A percentile compares a stretch with the other conserved stretches of the same genome.
These are phyloP conservation scores for Periplaneta americana DNA, from an alignment of 1,140 invertebrate species.

Conservation along the genomic window DNA sequence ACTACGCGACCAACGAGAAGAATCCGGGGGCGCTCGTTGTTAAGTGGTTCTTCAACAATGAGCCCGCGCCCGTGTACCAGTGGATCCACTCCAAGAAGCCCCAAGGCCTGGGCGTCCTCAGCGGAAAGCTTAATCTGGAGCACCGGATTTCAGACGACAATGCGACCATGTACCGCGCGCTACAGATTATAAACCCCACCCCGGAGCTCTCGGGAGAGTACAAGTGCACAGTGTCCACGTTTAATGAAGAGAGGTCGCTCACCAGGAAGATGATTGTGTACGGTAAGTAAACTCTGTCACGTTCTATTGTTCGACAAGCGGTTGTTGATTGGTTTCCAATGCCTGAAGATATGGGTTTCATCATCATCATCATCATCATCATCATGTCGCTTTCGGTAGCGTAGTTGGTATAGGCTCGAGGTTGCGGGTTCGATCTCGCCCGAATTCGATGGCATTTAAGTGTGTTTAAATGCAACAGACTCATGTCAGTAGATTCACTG, in stretches of 20 bases:
- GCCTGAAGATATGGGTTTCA: too few relatives aligned
- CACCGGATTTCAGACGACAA: constrained; percentile 52
- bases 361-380: too few relatives aligned
- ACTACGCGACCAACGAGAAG: constrained; percentile 29
- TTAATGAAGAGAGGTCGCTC: constrained; percentile 55
- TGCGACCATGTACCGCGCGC: constrained; percentile 53
- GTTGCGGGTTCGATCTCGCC: too few relatives aligned
- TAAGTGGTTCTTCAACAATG: constrained; percentile 71
- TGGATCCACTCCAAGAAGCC: constrained; percentile 64
- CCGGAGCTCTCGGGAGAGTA: constrained; percentile 66
- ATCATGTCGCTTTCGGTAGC: too few relatives aligned
- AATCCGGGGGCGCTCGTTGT: constrained; percentile 56
- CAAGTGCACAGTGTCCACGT: constrained; percentile 64
- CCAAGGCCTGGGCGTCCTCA: constrained; percentile 53
- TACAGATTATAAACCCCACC: constrained; percentile 58
- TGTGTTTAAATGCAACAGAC: too few relatives aligned
- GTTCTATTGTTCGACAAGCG: too few relatives aligned
- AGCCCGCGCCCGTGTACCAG: constrained; percentile 62
- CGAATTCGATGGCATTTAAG: too few relatives aligned
- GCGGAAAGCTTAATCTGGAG: constrained; percentile 54
- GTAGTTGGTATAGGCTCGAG: too few relatives aligned
- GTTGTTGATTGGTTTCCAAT: too few relatives aligned
- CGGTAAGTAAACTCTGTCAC: constrained; percentile 49
- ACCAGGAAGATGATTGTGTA: constrained; percentile 65
- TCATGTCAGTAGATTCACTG: too few relatives aligned